A percentile compares a stretch with the other conserved stretches of the same genome.
These are phyloP conservation scores for Andrena bicolor DNA, from an alignment of 2,888 invertebrate genomes.

Conservation along the genomic window DNA sequence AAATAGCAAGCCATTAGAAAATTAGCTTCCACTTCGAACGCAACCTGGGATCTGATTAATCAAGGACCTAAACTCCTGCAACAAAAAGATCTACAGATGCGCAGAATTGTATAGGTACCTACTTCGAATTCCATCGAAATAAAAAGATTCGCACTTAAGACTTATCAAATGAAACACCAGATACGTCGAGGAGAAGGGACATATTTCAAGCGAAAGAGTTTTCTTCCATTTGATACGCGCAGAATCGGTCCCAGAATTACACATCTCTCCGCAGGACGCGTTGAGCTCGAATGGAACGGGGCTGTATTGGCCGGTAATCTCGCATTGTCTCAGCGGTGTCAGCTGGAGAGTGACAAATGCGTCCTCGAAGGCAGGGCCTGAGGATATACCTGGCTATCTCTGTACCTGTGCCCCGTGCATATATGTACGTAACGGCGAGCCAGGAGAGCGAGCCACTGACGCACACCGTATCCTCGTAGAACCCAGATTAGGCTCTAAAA, in stretches of 20 bases:
- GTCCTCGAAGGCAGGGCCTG: slow-evolving; percentile 62
- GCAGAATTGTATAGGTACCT: too few relatives aligned
- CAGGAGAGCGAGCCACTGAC: slow-evolving; percentile 66
- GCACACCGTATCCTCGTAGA: slow-evolving; percentile 70
- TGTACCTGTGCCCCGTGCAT: slow-evolving; percentile 52
- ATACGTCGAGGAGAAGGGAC: slow-evolving; percentile 1
- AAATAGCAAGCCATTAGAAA: slow-evolving; percentile 10
- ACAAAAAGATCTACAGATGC: too few relatives aligned
- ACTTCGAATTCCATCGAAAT: background rate
- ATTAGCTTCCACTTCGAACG: background rate
- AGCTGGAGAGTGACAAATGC: slow-evolving; percentile 77
- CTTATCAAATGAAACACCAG: background rate
- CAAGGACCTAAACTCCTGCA: background rate
- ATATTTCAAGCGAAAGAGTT: slow-evolving; percentile 35
- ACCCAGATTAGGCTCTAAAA: slow-evolving; percentile 78
- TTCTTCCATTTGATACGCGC: slow-evolving; percentile 36
- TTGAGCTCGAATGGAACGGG: slow-evolving; percentile 61
- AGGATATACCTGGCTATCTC: slow-evolving; percentile 70
- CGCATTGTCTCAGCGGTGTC: slow-evolving; percentile 76
- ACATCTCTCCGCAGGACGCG: slow-evolving; percentile 61
- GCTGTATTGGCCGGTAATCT: slow-evolving; percentile 75
- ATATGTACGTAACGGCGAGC: slow-evolving; percentile 57
- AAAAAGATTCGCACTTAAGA: slow-evolving; percentile 26
- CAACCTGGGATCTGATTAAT: background rate
- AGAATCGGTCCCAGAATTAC: slow-evolving; percentile 31